These are phyloP conservation scores for Riparia riparia DNA, from an alignment of 2,113 vertebrate genomes.

Conservation along the genomic window DNA sequence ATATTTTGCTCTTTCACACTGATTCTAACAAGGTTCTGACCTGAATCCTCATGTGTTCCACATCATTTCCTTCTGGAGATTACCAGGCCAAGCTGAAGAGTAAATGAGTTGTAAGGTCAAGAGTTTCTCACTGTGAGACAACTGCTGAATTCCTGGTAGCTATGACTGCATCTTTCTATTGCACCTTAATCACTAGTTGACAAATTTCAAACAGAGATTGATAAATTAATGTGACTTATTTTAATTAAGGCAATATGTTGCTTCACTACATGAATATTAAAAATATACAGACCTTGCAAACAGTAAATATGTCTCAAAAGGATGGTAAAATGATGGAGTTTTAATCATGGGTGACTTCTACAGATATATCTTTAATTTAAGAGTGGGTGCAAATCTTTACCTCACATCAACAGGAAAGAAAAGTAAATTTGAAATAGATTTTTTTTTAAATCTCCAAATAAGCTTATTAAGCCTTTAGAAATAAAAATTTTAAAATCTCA, in stretches of 20 bases:
- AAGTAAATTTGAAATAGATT: background rate
- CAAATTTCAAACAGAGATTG: constrained; percentile 61
- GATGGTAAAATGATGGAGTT: background rate
- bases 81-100: constrained; percentile 59
- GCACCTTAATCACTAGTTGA: constrained; percentile 67
- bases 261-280: constrained; percentile 46
- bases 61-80: constrained; percentile 74
- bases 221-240: constrained; percentile 64
- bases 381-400: background rate
- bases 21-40: constrained; percentile 64
- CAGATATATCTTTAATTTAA: background rate
- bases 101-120: constrained; percentile 77
- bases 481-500: background rate
- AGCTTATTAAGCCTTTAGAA: background rate
- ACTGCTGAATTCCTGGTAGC: constrained; percentile 67
- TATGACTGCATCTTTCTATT: constrained; percentile 61
- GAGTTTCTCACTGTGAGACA: constrained; percentile 69
- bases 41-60: constrained; percentile 63
- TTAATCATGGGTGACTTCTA: background rate
- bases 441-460: background rate
- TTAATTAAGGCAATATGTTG: constrained; percentile 69
- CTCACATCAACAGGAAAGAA: background rate
- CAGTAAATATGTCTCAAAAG: constrained; percentile 34
- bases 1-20: constrained; percentile 62
- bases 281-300: background rate